Percentiles rank a stretch among this genome's conserved stretches.
Evolutionary conservation across 1,140 invertebrate genomes (phyloP).

Genomic region (Scaptomyza graminum): DNA sequence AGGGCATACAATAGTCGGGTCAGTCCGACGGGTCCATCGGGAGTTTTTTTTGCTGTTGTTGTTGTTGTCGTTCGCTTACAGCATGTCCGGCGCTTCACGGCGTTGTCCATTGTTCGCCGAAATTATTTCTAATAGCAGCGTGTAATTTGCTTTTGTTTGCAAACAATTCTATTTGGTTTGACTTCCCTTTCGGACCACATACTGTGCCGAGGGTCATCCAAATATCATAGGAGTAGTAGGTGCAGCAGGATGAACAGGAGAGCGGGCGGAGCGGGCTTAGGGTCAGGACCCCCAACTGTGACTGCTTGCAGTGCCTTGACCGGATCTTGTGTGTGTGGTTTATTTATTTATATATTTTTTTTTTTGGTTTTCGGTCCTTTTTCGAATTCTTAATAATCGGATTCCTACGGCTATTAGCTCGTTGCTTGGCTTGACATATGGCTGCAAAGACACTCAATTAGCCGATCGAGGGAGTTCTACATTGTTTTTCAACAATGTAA

Average conservation of each 20-base stretch:
- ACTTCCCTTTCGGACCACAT: constrained; percentile 65
- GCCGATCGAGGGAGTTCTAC: not conserved
- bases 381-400: constrained; percentile 34
- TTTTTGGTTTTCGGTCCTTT: constrained; percentile 16
- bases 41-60: not conserved
- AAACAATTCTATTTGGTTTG: constrained; percentile 81
- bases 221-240: constrained; percentile 10
- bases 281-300: constrained; percentile 26
- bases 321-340: constrained; percentile 35
- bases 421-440: constrained; percentile 32
- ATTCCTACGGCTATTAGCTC: constrained; percentile 5
- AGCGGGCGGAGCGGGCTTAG: constrained; percentile 3
- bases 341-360: no score
- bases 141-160: constrained; percentile 80
- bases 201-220: constrained; percentile 46
- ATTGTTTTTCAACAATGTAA: not conserved
- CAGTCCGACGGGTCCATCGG: constrained; percentile 15
- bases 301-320: constrained; percentile 6
- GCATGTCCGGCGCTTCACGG: constrained; percentile 69
- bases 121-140: constrained; percentile 76
- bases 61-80: constrained; percentile 15
- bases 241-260: constrained; percentile 3
- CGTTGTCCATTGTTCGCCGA: constrained; percentile 68
- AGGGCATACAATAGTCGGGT: constrained; percentile 21
- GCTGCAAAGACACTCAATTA: constrained; percentile 38